These are phyloP conservation scores for Agrotis ipsilon DNA, from an alignment of 2,888 invertebrate species.

Conservation along the genomic window DNA sequence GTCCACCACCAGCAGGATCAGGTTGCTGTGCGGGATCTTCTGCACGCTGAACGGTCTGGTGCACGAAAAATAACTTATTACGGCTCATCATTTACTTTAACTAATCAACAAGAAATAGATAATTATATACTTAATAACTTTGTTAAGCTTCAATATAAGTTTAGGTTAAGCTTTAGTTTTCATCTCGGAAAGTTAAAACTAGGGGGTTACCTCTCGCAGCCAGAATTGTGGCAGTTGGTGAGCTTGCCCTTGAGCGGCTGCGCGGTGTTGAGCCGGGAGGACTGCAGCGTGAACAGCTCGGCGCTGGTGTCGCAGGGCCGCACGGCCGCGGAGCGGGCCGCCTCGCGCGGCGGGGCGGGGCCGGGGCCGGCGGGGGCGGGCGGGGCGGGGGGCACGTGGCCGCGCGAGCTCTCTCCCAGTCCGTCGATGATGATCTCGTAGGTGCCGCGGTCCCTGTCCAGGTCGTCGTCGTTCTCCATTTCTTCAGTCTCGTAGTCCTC, in stretches of 20 bases:
- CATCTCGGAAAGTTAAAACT: neutral
- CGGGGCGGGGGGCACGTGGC: conserved; percentile 76
- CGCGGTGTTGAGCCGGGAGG: conserved; percentile 95
- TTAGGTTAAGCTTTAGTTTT: neutral
- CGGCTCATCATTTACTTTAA: neutral
- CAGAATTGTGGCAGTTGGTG: conserved; percentile 96
- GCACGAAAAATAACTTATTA: neutral
- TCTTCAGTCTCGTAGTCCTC: conserved; percentile 88
- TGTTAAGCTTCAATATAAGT: neutral
- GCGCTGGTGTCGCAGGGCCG: conserved; percentile 97
- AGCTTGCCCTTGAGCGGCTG: conserved; percentile 97
- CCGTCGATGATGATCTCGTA: conserved; percentile 88
- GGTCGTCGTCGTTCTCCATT: conserved; percentile 79
- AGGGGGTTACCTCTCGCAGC: conserved; percentile 94
- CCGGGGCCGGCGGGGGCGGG: conserved; percentile 85
- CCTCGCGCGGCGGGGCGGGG: conserved; percentile 89
- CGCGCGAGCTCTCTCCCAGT: conserved; percentile 77
- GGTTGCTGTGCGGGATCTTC: conserved; percentile 97
- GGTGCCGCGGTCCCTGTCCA: conserved; percentile 84
- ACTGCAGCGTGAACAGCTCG: conserved; percentile 96
- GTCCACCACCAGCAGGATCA: conserved; percentile 97
- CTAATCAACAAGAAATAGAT: too few species aligned
- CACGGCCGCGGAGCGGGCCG: conserved; percentile 91
- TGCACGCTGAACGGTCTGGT: conserved; percentile 97
- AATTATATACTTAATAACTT: neutral